phyloP scores from a whole-genome alignment of 2,113 vertebrate genomes.

The Psephotus haematonotus region DNA sequence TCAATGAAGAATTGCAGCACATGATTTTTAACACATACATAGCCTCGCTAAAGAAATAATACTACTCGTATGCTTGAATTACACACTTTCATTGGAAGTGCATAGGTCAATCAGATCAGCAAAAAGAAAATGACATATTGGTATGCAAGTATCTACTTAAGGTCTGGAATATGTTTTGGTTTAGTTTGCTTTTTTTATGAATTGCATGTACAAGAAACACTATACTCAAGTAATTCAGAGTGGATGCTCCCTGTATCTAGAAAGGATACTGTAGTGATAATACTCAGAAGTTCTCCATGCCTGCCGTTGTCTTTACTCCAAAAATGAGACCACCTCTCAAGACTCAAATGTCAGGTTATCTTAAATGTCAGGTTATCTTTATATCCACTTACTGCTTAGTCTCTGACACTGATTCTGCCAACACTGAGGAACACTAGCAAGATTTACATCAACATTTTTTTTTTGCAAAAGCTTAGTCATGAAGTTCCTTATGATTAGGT shows the following conservation, averaged over 20 bases:
- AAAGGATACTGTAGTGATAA: neutral
- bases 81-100: neutral
- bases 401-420: neutral
- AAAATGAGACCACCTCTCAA: neutral
- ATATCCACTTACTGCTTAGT: neutral
- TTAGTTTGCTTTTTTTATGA: neutral
- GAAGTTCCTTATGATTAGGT: neutral
- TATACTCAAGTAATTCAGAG: neutral
- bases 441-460: neutral
- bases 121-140: neutral
- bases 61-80: neutral
- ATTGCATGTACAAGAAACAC: neutral
- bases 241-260: neutral
- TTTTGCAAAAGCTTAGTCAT: neutral
- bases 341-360: neutral
- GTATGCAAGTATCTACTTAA: neutral
- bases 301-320: neutral
- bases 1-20: neutral
- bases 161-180: neutral
- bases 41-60: neutral
- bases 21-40: neutral
- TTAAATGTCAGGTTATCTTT: neutral
- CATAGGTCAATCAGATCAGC: neutral
- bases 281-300: neutral
- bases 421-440: neutral